Base-by-base conservation (phyloP, 2,888 invertebrate species). In the Brachycybe producta region DNA sequence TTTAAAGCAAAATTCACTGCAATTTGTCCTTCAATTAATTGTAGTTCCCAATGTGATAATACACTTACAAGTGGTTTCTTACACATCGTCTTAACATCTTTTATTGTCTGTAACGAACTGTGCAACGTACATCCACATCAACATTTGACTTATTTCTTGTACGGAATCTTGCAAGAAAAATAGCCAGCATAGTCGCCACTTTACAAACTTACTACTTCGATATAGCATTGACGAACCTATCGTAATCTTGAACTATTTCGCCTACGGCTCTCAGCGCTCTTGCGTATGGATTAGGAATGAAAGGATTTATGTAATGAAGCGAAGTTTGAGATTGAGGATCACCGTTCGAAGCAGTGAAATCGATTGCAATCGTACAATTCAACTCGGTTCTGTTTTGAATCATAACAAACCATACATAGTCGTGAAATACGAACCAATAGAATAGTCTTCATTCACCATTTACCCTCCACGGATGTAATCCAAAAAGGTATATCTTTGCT, bases 401-500 rank as follows among this genome's bases (percentile, higher is more conserved):
- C 23, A 32, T 21, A 51, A 39, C 13, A 34, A 46, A 17, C 5
- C n/a, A 46, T 13, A 3, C n/a, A 5, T 11, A 32, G 32, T 21
- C 34, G 28, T 21, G 19, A 15, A 32, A 8, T n/a, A 15, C 11
- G 24, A 27, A 42, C 26, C 21, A n/a, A 23, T 7, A 17, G 23
- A 21, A 7, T n/a, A 13, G 23, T 38, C 19, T 21, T 5, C 26
- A 3, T 15, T 39, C 11, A 13, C 17, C n/a, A 11, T 30, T 28
- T 40, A 47, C 67, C 76, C 75, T 41, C 72, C 73, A 54, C 70
- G 67, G 39, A 77, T 68, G 60, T 71, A 77, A 58, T 77, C 76
- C 52, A 76, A 61, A 60, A 77, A 77, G 3, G 73, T 67, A 58
- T 64, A 65, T 3, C 66, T 59, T 52, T 60, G 58, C 39, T 44